These are phyloP conservation scores for Patiria pectinifera DNA, from an alignment of 53 echinoderm and acorn worm species.

Conservation along the genomic window DNA sequence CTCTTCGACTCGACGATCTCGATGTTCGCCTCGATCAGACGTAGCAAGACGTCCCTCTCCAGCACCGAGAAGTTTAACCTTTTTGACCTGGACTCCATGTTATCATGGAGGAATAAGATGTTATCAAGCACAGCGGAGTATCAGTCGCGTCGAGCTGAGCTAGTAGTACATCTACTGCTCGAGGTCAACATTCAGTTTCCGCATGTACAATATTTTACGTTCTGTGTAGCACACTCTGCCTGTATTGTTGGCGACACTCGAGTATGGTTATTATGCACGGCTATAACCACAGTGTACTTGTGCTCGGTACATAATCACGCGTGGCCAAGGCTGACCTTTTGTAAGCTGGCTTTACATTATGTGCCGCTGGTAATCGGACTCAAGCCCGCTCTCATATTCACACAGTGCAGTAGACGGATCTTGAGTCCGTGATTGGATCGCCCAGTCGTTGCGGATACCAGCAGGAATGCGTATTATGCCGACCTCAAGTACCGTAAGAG, in stretches of 20 bases:
- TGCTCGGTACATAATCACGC: not conserved
- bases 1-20: conserved; percentile 60
- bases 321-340: conserved; percentile 53
- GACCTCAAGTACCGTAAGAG: conserved; percentile 4
- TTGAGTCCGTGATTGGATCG: no score
- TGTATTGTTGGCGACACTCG: not conserved
- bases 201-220: not conserved
- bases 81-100: not conserved
- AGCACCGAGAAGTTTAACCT: conserved; percentile 40
- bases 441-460: conserved; percentile 17
- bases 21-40: conserved; percentile 49
- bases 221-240: no score
- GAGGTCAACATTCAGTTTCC: not conserved
- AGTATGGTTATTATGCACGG: not conserved
- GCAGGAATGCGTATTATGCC: conserved; percentile 6
- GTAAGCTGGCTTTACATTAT: conserved; percentile 41
- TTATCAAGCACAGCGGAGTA: not conserved
- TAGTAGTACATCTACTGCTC: not conserved
- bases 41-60: conserved; percentile 29
- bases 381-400: not conserved
- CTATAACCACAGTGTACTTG: not conserved
- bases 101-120: not conserved
- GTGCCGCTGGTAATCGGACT: conserved; percentile 37
- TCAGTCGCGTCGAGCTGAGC: no score
- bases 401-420: not conserved